These are phyloP conservation scores for Suillia variegata DNA, from an alignment of 2,888 invertebrate species.

Conservation along the genomic window DNA sequence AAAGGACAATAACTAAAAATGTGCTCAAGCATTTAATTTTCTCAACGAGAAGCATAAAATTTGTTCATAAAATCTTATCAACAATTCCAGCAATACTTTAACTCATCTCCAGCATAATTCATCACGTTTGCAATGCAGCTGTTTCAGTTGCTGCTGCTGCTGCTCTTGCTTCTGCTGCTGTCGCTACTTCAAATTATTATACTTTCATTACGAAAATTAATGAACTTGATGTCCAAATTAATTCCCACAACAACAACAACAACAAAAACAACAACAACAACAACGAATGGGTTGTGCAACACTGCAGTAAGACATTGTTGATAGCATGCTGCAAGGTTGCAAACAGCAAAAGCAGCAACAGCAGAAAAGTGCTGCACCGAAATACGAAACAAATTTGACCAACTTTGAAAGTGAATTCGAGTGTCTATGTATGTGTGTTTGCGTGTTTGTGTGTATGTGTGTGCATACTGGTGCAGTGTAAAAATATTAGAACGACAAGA, in stretches of 20 bases:
- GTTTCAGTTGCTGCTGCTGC: not conserved
- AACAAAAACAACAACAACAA: constrained; percentile 5
- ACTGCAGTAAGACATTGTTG: too few species aligned
- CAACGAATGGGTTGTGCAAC: too few species aligned
- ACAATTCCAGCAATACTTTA: not conserved
- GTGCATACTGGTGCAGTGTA: not conserved
- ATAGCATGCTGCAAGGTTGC: too few species aligned
- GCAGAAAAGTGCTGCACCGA: not conserved
- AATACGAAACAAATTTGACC: not conserved
- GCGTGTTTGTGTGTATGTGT: too few species aligned
- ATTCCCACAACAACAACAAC: not conserved
- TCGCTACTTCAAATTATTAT: too few species aligned
- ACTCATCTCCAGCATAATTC: not conserved
- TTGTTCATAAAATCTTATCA: not conserved
- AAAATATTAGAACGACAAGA: not conserved
- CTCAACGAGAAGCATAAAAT: too few species aligned
- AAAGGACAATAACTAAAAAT: too few species aligned
- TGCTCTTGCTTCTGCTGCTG: not conserved
- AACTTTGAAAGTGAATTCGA: too few species aligned
- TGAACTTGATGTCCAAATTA: not conserved
- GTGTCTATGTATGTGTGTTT: too few species aligned
- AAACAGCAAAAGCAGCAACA: constrained; percentile 6
- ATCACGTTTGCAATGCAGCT: not conserved
- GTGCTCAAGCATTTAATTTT: too few species aligned
- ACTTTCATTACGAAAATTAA: not conserved